A percentile compares a stretch with the other conserved stretches of the same genome.
Evolutionary conservation across 2,113 vertebrate species (phyloP).

Genomic region (Taxidea taxus): DNA sequence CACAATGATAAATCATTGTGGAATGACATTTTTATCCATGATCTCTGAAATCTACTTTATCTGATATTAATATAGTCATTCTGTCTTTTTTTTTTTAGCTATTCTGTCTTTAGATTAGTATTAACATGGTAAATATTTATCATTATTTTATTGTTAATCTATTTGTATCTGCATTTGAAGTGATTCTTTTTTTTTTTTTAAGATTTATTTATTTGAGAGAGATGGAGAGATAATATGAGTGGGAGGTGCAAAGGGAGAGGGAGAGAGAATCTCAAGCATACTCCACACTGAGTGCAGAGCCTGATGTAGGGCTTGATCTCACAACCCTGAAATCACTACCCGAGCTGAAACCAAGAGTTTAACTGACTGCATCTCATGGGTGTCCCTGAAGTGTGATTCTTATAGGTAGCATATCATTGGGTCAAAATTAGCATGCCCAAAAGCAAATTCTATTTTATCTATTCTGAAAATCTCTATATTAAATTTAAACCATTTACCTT

Average conservation of each 20-base stretch:
- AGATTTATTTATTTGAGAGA: not conserved
- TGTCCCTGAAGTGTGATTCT: not conserved
- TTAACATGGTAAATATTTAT: not conserved
- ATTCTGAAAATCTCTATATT: not conserved
- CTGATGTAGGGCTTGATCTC: not conserved
- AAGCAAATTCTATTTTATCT: not conserved
- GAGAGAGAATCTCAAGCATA: not conserved
- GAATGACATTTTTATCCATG: not conserved
- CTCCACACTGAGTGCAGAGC: not conserved
- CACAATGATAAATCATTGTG: not conserved
- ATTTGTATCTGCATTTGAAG: not conserved
- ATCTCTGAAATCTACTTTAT: not conserved
- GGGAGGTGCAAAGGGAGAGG: not conserved
- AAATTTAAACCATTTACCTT: not conserved
- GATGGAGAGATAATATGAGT: not conserved
- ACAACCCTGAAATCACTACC: not conserved
- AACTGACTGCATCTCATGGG: not conserved
- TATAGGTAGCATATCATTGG: not conserved
- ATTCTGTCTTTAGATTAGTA: not conserved
- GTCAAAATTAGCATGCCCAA: not conserved
- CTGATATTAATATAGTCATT: not conserved
- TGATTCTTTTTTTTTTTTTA: not conserved
- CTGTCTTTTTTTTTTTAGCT: not conserved
- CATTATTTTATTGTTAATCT: not conserved
- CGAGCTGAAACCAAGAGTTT: not conserved